phyloP scores from a whole-genome alignment of 2,113 vertebrate genomes.

The Aplodontia rufa region DNA sequence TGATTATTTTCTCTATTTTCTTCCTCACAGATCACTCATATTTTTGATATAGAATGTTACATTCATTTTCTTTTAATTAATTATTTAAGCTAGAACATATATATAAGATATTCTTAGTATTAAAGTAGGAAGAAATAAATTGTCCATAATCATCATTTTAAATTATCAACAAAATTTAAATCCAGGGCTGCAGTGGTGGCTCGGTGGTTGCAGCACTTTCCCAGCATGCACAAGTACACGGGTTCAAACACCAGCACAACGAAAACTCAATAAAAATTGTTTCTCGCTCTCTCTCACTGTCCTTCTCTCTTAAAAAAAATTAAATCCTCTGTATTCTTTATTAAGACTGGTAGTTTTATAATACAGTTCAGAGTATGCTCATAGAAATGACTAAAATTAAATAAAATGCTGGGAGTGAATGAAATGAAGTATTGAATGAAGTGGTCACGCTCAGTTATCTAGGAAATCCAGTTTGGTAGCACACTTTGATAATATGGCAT shows the following conservation, averaged over 20 bases:
- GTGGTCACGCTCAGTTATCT: neutral
- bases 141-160: neutral
- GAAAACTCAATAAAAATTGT: no score
- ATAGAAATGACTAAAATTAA: slow-evolving; percentile 16
- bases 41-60: neutral
- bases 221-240: no score
- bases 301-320: no score
- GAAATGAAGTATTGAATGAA: neutral
- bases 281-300: no score
- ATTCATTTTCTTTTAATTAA: neutral
- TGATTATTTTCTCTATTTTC: neutral
- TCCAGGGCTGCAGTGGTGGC: no score
- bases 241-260: no score
- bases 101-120: neutral
- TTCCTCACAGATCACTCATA: neutral
- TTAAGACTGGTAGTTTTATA: neutral
- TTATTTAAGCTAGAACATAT: neutral
- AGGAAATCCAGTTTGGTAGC: neutral
- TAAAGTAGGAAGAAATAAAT: neutral
- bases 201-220: no score
- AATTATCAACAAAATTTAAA: neutral
- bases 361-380: neutral
- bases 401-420: neutral
- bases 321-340: neutral
- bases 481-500: neutral